A percentile compares a stretch with the other conserved stretches of the same genome.
phyloP scores from a whole-genome alignment of 2,113 vertebrate genomes.

The Gasterosteus nipponicus region DNA sequence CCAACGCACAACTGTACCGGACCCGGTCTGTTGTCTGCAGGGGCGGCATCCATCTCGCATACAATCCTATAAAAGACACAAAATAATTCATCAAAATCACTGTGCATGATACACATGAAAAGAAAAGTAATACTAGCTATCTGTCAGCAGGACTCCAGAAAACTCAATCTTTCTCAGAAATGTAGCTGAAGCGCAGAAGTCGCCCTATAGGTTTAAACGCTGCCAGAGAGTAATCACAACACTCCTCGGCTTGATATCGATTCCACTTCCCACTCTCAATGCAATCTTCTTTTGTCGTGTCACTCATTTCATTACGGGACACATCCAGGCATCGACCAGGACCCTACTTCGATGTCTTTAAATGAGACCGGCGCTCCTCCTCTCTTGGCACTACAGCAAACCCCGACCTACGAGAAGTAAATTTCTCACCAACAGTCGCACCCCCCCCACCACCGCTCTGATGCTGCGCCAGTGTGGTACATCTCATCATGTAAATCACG shows the following conservation, averaged over 20 bases:
- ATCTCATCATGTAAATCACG: conserved; percentile 58
- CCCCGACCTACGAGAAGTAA: conserved; percentile 32
- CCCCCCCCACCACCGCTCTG: background rate
- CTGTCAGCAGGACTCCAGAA: background rate
- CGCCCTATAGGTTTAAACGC: conserved; percentile 11
- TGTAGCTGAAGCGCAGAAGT: conserved; percentile 8
- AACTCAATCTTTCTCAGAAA: background rate
- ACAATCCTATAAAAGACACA: conserved; percentile 87
- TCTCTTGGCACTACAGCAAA: conserved; percentile 14
- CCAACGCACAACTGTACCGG: conserved; percentile 93
- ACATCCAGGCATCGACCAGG: conserved; percentile 56
- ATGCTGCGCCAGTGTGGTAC: conserved; percentile 11
- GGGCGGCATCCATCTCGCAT: conserved; percentile 92
- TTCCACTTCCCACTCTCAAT: conserved; percentile 47
- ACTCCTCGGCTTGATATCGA: conserved; percentile 53
- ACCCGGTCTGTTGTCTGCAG: conserved; percentile 83
- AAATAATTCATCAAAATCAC: background rate
- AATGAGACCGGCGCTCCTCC: conserved; percentile 24
- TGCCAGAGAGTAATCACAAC: conserved; percentile 58
- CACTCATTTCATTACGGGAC: conserved; percentile 60
- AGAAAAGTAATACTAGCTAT: background rate
- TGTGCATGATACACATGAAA: background rate
- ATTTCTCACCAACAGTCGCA: conserved; percentile 40
- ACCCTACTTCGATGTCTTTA: conserved; percentile 27
- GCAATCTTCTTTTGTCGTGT: conserved; percentile 54